Evolutionary conservation across 2,888 invertebrate genomes (phyloP).

Genomic region (Drosophila mayaguana): DNA sequence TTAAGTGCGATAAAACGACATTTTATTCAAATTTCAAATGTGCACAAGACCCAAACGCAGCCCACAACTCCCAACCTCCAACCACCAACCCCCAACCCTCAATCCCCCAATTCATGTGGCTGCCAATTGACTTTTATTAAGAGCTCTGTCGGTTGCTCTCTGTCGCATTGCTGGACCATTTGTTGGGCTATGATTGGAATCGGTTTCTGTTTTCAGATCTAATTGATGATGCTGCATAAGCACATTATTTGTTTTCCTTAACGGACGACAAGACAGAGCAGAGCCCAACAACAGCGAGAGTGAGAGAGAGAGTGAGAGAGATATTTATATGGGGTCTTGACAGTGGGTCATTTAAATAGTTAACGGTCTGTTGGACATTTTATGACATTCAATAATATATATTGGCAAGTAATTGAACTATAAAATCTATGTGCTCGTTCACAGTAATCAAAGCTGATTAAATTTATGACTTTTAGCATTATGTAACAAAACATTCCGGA

Average conservation of each 20-base stretch:
- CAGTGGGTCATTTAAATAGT: conserved; percentile 36
- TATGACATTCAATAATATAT: conserved; percentile 13
- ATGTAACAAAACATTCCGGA: not conserved
- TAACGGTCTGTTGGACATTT: conserved; percentile 26
- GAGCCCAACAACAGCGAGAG: not conserved
- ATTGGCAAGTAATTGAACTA: conserved; percentile 8
- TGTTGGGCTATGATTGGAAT: conserved; percentile 64
- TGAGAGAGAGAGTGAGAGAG: not conserved
- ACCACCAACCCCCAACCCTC: not conserved
- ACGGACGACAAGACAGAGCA: not conserved
- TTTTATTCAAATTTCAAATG: conserved; percentile 74
- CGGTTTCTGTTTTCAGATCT: conserved; percentile 62
- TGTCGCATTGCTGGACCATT: conserved; percentile 58
- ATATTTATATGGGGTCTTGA: conserved; percentile 22
- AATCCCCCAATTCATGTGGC: conserved; percentile 20
- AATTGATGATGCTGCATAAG: conserved; percentile 53
- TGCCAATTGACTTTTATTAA: conserved; percentile 73
- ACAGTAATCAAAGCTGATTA: not conserved
- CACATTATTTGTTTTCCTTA: conserved; percentile 44
- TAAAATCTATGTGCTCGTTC: not conserved
- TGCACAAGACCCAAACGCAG: conserved; percentile 24
- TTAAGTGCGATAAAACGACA: conserved; percentile 77
- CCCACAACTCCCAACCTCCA: not conserved
- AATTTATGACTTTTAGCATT: not conserved
- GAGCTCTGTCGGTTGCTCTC: conserved; percentile 44